phyloP scores from a whole-genome alignment of 2,888 invertebrate genomes.

The Cerceris ruficornis region DNA sequence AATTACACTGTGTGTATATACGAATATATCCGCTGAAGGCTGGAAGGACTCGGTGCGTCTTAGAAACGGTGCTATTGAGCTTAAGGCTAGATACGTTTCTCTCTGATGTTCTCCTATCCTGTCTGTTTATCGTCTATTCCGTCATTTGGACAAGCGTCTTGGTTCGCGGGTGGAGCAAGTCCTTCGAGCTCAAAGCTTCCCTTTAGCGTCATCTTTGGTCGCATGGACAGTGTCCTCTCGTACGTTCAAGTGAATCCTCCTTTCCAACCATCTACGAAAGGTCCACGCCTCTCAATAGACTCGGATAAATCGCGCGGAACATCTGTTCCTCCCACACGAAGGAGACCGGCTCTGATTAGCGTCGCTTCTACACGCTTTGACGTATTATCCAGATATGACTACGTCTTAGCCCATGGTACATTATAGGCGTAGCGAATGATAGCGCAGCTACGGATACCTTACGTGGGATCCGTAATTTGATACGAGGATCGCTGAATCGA shows the following conservation, averaged over 20 bases:
- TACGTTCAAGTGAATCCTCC: slow-evolving; percentile 46
- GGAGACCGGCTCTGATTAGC: slow-evolving; percentile 44
- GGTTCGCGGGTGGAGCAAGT: slow-evolving; percentile 43
- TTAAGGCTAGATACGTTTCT: slow-evolving; percentile 61
- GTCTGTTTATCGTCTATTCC: slow-evolving; percentile 77
- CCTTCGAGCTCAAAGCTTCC: slow-evolving; percentile 70
- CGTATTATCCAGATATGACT: slow-evolving; percentile 13
- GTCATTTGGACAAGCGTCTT: slow-evolving; percentile 65
- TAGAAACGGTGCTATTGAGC: slow-evolving; percentile 69
- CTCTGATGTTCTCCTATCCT: slow-evolving; percentile 64
- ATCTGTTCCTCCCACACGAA: slow-evolving; percentile 33
- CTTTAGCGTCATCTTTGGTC: slow-evolving; percentile 61
- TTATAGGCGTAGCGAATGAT: neutral
- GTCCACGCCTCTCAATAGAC: slow-evolving; percentile 51
- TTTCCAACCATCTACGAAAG: slow-evolving; percentile 54
- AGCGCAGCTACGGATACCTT: no score
- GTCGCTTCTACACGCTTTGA: slow-evolving; percentile 35
- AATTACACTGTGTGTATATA: slow-evolving; percentile 73
- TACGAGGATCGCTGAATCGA: no score
- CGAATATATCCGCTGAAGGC: slow-evolving; percentile 61
- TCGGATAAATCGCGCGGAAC: slow-evolving; percentile 55
- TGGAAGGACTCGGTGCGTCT: slow-evolving; percentile 58
- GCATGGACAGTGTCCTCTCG: slow-evolving; percentile 47
- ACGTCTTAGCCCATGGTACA: neutral
- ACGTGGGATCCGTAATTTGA: no score